Conservation (phyloP, 2,888 invertebrate genomes). For the Octodonta nipae region DNA sequence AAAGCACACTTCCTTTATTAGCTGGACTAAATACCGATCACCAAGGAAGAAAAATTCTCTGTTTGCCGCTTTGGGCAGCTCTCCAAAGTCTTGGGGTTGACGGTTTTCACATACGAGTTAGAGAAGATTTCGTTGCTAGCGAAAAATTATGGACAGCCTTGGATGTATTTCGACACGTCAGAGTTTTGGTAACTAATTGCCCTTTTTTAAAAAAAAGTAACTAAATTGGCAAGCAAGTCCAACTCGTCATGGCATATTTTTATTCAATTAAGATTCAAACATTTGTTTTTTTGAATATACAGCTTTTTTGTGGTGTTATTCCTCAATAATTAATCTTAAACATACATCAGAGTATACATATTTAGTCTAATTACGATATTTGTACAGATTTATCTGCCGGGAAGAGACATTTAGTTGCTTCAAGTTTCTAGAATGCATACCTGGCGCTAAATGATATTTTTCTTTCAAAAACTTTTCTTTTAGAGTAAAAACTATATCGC, state of each 20-base stretch:
- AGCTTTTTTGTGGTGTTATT: constrained; percentile 1
- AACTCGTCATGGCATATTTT: no score
- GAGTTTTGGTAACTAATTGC: constrained; percentile 62
- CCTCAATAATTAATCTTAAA: no score
- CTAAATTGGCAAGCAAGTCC: no score
- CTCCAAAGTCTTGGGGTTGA: constrained; percentile 61
- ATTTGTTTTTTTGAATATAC: background rate
- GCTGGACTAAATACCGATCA: constrained; percentile 43
- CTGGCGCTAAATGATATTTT: no score
- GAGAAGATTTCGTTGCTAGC: constrained; percentile 60
- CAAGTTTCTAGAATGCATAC: no score
- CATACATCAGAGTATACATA: no score
- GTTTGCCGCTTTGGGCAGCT: constrained; percentile 74
- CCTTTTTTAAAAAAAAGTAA: no score
- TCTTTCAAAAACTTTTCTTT: no score
- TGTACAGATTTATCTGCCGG: no score
- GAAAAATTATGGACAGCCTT: constrained; percentile 47
- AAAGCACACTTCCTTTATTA: constrained; percentile 45
- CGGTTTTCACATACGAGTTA: constrained; percentile 54
- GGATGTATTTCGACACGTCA: constrained; percentile 51
- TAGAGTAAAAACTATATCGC: no score
- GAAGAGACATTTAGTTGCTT: no score
- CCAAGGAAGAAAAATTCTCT: constrained; percentile 51
- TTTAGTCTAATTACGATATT: no score
- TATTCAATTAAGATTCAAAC: background rate